phyloP scores from a whole-genome alignment of 2,797 vertebrate genomes.

The Apodemus agrarius region DNA sequence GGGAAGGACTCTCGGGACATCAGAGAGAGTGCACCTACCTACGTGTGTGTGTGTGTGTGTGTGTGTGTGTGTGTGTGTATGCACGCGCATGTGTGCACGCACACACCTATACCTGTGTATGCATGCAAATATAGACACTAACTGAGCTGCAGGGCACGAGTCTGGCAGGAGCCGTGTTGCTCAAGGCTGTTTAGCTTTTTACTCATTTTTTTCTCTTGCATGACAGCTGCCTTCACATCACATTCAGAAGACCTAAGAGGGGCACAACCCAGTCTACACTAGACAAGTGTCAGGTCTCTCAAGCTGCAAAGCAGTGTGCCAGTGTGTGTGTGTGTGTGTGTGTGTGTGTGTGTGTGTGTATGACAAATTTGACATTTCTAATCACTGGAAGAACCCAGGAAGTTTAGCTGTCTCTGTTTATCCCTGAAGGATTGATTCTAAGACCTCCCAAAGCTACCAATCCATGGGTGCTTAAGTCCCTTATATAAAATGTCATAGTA shows the following conservation, averaged over 20 bases:
- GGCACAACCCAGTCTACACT: background rate
- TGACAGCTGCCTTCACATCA: background rate
- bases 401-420: background rate
- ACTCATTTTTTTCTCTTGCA: background rate
- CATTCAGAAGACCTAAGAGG: background rate
- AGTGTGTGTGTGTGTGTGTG: background rate
- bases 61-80: no score
- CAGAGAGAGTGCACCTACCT: background rate
- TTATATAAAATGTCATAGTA: background rate
- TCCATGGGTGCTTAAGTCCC: background rate
- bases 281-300: background rate
- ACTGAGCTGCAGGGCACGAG: background rate
- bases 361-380: background rate
- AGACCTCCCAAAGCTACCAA: background rate
- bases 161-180: background rate
- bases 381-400: background rate
- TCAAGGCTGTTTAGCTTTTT: background rate
- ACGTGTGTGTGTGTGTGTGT: fast-evolving
- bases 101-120: fast-evolving
- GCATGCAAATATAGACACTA: background rate
- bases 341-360: background rate
- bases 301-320: background rate
- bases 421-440: background rate
- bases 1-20: background rate
- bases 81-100: fast-evolving